Percentiles rank a stretch among this genome's conserved stretches.
Evolutionary conservation across 2,888 invertebrate genomes (phyloP).

Genomic region (Tetramorium bicarinatum): DNA sequence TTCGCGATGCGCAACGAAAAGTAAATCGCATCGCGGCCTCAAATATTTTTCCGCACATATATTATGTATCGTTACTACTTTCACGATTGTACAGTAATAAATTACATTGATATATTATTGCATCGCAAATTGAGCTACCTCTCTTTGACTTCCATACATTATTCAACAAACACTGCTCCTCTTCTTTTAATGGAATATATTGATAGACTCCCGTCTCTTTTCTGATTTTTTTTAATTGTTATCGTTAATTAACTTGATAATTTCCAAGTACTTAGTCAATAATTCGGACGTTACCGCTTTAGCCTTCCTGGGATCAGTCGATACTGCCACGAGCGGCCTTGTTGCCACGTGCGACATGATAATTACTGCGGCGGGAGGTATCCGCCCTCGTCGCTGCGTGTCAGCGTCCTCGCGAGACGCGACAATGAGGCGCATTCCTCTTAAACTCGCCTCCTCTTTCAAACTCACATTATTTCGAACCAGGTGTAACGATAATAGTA

Average conservation of each 20-base stretch:
- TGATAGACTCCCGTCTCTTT: background rate
- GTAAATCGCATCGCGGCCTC: background rate
- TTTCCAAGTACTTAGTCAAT: background rate
- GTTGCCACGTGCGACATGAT: slow-evolving; percentile 7
- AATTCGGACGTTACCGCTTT: background rate
- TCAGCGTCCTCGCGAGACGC: slow-evolving; percentile 15
- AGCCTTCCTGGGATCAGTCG: slow-evolving; percentile 13
- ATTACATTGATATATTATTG: background rate
- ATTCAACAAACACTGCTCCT: background rate
- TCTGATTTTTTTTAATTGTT: background rate
- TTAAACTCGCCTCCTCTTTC: slow-evolving; percentile 12
- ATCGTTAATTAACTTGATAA: background rate
- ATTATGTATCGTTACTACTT: background rate
- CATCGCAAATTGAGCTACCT: background rate
- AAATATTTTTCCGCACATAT: background rate
- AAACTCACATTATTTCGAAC: background rate
- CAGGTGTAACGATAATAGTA: slow-evolving; percentile 1
- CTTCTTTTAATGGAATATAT: background rate
- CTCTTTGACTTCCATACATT: background rate
- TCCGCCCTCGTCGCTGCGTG: background rate
- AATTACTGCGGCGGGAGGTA: slow-evolving; percentile 23
- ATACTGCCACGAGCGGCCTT: slow-evolving; percentile 1
- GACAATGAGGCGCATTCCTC: background rate
- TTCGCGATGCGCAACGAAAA: background rate
- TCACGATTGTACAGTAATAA: background rate